These are phyloP conservation scores for Campylomormyrus tamandua DNA, from an alignment of 2,113 vertebrate genomes.

Conservation along the genomic window DNA sequence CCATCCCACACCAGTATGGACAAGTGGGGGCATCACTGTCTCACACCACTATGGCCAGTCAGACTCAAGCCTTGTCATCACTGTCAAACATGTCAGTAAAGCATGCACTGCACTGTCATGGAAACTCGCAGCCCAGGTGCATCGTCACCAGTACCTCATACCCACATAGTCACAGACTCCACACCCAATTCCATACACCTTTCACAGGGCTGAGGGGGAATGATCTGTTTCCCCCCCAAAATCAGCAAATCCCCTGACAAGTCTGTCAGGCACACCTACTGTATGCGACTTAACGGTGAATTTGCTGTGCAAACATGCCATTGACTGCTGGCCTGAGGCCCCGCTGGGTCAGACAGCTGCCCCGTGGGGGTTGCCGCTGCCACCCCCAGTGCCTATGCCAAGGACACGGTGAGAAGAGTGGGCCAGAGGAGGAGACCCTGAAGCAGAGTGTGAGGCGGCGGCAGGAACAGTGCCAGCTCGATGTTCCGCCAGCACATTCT, in stretches of 20 bases:
- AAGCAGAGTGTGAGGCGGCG: slow-evolving; percentile 29
- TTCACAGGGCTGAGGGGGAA: not conserved
- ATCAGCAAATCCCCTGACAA: not conserved
- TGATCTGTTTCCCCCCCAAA: not conserved
- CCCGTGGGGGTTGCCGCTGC: not conserved
- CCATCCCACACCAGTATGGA: not conserved
- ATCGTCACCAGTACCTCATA: not conserved
- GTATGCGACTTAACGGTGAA: not conserved
- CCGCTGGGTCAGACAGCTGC: not conserved
- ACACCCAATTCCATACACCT: not conserved
- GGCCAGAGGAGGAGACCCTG: slow-evolving; percentile 29
- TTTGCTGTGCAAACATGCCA: not conserved
- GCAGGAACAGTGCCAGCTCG: slow-evolving; percentile 47
- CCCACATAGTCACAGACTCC: not conserved
- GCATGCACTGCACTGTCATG: not conserved
- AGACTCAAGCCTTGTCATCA: not conserved
- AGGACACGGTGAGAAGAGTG: not conserved
- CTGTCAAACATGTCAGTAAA: not conserved
- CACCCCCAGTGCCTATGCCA: not conserved
- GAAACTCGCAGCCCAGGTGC: not conserved
- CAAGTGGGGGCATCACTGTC: not conserved
- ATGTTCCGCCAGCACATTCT: slow-evolving; percentile 62
- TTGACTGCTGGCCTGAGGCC: not conserved
- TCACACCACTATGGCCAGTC: not conserved
- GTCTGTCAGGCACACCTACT: not conserved